These are phyloP conservation scores for Cataglyphis albicans DNA, from an alignment of 2,888 invertebrate species.

Conservation along the genomic window DNA sequence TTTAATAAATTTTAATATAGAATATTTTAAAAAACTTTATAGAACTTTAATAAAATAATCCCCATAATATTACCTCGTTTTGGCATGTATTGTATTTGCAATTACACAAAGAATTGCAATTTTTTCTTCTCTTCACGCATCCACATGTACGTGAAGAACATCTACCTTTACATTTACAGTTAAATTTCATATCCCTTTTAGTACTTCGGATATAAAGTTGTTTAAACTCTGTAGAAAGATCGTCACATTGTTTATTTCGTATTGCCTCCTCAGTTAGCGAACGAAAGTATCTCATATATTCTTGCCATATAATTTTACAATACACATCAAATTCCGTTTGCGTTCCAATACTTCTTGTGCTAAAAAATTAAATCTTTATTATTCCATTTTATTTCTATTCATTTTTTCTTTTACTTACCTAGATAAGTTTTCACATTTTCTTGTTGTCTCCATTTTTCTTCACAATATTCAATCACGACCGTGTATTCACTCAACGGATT, in stretches of 20 bases:
- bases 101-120: constrained; percentile 70
- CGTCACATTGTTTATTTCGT: not conserved
- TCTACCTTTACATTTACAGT: constrained; percentile 70
- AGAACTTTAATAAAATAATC: not conserved
- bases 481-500: not conserved
- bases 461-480: too few species aligned
- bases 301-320: constrained; percentile 63
- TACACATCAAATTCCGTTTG: constrained; percentile 45
- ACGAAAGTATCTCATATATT: too few species aligned
- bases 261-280: too few species aligned
- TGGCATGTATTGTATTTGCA: constrained; percentile 70
- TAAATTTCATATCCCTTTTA: not conserved
- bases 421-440: not conserved
- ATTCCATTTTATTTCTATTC: too few species aligned
- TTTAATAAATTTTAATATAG: not conserved
- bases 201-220: too few species aligned
- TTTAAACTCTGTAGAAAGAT: not conserved
- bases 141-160: constrained; percentile 74
- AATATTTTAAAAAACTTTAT: not conserved
- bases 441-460: not conserved
- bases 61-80: constrained; percentile 71
- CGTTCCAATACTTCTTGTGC: constrained; percentile 21
- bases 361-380: not conserved
- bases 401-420: not conserved
- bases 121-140: constrained; percentile 71